Conservation (phyloP, 2,113 vertebrate genomes). For the Neopipo cinnamomea region DNA sequence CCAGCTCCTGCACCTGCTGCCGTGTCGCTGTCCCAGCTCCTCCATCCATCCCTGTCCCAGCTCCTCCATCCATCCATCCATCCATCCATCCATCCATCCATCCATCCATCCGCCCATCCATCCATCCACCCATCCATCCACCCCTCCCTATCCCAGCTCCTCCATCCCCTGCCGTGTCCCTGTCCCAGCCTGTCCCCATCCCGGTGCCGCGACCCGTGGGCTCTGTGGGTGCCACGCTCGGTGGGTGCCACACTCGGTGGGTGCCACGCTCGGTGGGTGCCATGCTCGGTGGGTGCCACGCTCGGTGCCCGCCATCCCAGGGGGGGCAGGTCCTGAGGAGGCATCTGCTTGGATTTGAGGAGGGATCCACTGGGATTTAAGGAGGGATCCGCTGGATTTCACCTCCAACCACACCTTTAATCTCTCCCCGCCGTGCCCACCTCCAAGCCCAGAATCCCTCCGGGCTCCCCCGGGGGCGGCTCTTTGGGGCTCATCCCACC, state of each 20-base stretch:
- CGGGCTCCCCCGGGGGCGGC: neutral
- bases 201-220: neutral
- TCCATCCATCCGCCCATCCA: too few relatives aligned
- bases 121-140: too few relatives aligned
- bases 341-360: neutral
- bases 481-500: neutral
- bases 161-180: neutral
- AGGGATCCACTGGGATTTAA: neutral
- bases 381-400: neutral
- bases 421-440: neutral
- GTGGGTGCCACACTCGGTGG: too few relatives aligned
- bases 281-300: rapidly evolving
- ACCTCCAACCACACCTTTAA: conserved; percentile 8
- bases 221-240: rapidly evolving
- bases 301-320: rapidly evolving
- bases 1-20: too few relatives aligned
- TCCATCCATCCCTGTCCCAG: too few relatives aligned
- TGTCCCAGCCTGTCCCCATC: neutral
- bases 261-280: too few relatives aligned
- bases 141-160: neutral
- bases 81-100: too few relatives aligned
- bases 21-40: too few relatives aligned
- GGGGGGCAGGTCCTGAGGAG: neutral
- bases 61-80: too few relatives aligned
- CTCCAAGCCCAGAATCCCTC: neutral